Conservation (phyloP, 2,888 invertebrate genomes). For the Ypsolopha sequella region DNA sequence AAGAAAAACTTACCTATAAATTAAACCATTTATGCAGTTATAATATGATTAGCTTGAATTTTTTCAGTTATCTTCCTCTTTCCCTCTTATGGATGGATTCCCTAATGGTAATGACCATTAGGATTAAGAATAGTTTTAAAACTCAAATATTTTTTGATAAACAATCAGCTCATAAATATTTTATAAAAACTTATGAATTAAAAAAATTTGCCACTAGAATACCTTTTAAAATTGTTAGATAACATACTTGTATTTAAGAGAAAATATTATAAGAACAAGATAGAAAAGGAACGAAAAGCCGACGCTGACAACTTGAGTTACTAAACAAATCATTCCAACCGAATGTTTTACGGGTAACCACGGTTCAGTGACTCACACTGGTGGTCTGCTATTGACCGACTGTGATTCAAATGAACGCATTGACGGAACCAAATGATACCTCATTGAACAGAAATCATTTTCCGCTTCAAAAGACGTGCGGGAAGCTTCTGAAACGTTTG, state of each 20-base stretch:
- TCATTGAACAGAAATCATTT: slow-evolving; percentile 22
- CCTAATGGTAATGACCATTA: too few species aligned
- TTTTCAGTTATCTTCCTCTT: too few species aligned
- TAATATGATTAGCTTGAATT: too few species aligned
- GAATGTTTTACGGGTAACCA: not conserved
- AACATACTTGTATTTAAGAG: not conserved
- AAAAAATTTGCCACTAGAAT: too few species aligned
- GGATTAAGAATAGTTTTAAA: too few species aligned
- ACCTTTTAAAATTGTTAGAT: too few species aligned
- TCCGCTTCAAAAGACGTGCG: slow-evolving; percentile 23
- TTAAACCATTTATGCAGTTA: too few species aligned
- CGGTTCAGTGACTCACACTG: not conserved
- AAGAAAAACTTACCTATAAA: too few species aligned
- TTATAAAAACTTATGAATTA: too few species aligned
- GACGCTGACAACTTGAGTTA: not conserved
- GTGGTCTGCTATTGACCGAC: not conserved
- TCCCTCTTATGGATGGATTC: too few species aligned
- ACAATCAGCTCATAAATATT: too few species aligned
- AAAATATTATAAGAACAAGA: not conserved
- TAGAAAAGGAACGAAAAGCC: not conserved
- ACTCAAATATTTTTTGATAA: too few species aligned
- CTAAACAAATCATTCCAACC: not conserved
- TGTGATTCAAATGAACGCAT: not conserved
- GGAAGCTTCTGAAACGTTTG: not conserved
- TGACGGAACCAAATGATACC: not conserved